Conservation (phyloP, 2,113 vertebrate genomes). For the Orientallactaga bullata region DNA sequence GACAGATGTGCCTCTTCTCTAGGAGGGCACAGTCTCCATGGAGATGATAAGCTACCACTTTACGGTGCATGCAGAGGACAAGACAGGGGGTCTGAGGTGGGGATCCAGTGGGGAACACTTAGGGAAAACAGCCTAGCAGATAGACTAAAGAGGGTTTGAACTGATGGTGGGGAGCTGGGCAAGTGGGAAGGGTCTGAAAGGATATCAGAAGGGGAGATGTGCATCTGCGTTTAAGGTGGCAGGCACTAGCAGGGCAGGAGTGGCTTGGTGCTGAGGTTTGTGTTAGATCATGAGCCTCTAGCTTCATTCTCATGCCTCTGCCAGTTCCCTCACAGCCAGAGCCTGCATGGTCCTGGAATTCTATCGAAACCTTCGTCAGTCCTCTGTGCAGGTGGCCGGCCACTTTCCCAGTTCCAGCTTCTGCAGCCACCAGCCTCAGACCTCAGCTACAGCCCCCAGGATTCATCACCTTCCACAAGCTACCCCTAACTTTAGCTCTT, state of each 20-base stretch:
- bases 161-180: neutral
- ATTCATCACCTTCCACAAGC: neutral
- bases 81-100: neutral
- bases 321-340: neutral
- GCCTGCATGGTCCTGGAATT: neutral
- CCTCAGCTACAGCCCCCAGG: neutral
- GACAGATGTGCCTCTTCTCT: neutral
- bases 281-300: neutral
- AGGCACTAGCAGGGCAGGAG: neutral
- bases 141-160: neutral
- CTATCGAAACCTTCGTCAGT: too few species aligned
- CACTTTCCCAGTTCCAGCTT: neutral
- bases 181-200: neutral
- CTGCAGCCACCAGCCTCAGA: neutral
- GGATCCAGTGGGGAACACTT: neutral
- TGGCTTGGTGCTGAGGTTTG: neutral
- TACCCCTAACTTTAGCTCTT: neutral
- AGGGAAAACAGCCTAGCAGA: neutral
- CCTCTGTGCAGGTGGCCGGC: neutral
- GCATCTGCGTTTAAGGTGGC: neutral
- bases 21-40: neutral
- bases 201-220: accelerated
- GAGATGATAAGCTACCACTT: neutral
- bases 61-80: neutral
- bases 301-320: neutral